Conservation (phyloP, 2,113 vertebrate species). For the Alectura lathami region DNA sequence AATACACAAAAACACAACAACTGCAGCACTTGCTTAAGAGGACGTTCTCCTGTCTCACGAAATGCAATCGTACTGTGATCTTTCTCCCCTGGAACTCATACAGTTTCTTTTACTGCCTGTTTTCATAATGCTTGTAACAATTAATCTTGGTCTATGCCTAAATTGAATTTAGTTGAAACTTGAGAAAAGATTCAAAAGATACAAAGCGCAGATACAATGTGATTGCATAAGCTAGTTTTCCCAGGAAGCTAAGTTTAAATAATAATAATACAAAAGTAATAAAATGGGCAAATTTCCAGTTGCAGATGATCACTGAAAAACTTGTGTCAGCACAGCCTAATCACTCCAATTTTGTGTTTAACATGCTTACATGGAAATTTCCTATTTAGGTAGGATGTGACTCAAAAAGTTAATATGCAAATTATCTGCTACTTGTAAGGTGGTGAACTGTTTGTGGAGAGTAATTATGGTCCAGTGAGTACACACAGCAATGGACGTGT, state of each 20-base stretch:
- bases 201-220: neutral
- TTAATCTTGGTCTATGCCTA: neutral
- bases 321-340: constrained; percentile 7
- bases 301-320: neutral
- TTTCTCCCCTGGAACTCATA: neutral
- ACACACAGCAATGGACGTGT: neutral
- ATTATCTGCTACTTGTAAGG: neutral
- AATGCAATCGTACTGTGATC: neutral
- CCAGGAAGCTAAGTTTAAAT: neutral
- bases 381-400: neutral
- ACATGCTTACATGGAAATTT: neutral
- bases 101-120: neutral
- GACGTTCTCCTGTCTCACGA: neutral
- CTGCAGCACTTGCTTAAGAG: neutral
- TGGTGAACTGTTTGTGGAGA: neutral
- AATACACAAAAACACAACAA: neutral
- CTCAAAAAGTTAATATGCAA: neutral
- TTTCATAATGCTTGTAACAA: constrained; percentile 16
- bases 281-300: constrained; percentile 12
- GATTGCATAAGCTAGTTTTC: neutral
- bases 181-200: neutral
- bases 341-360: neutral
- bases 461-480: neutral
- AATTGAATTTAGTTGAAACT: constrained; percentile 33
- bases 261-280: neutral